phyloP scores from a whole-genome alignment of 2,888 invertebrate species.

The Pasiphila rectangulata region DNA sequence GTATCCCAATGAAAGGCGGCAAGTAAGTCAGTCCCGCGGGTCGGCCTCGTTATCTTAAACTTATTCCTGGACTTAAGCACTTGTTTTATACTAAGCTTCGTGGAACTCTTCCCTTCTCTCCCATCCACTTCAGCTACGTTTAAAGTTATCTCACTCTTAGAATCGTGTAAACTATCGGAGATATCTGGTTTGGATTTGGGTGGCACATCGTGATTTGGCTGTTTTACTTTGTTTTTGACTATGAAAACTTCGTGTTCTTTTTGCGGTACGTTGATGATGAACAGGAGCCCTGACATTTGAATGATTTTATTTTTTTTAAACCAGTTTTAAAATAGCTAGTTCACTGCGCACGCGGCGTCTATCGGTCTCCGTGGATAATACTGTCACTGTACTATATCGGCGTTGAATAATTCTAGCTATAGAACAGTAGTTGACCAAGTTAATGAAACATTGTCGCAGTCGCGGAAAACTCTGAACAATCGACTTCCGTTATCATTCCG shows the following conservation, averaged over 20 bases:
- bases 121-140: conserved; percentile 31
- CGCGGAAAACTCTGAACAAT: conserved; percentile 46
- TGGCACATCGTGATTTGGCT: conserved; percentile 35
- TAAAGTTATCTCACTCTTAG: conserved; percentile 46
- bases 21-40: conserved; percentile 48
- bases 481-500: conserved; percentile 41
- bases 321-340: too few species aligned
- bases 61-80: conserved; percentile 48
- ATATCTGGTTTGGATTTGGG: conserved; percentile 44
- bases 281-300: conserved; percentile 79
- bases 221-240: conserved; percentile 36
- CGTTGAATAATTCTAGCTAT: conserved; percentile 10
- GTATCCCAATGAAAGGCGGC: conserved; percentile 56
- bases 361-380: conserved; percentile 22
- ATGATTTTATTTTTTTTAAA: neutral
- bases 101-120: conserved; percentile 31
- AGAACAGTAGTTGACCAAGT: conserved; percentile 39
- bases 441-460: conserved; percentile 26
- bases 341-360: conserved; percentile 20
- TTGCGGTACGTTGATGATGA: conserved; percentile 80
- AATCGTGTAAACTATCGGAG: conserved; percentile 38
- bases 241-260: conserved; percentile 69
- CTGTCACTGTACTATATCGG: conserved; percentile 33
- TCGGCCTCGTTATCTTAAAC: conserved; percentile 49
- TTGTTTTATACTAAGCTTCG: conserved; percentile 49